Base-by-base conservation (phyloP, 35 echinoderm and acorn worm genomes). In the Patiria miniata region DNA sequence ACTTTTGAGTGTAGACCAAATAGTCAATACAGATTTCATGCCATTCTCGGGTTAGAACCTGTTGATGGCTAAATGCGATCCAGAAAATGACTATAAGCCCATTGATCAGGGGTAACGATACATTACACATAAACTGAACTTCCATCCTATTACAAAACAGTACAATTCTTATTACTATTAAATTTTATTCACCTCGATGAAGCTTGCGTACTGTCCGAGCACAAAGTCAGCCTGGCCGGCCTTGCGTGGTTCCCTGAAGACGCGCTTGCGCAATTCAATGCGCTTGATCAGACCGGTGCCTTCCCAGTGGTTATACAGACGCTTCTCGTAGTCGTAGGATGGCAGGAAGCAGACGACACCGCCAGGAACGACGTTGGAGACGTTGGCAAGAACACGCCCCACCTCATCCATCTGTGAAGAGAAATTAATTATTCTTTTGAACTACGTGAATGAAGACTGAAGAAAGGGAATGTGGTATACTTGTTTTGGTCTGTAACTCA, bases 341-440 rank as follows among this genome's bases (percentile, higher is more conserved):
- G 96, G 96, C 38, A 99, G 92, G 89, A 99, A 99, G 78, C 93
- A 91, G 1, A 99, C 96, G n/a, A 99, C 80, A 5, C 96, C 96
- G 55, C 92, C 96, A 21, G 96, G 96, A 30, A 95, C 83, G 9
- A 99, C 89, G 40, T 88, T 99, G 60, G 89, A 95, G 4, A 94
- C 37, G 54, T 99, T 99, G 36, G 78, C 83, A 0, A 99, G 79
- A 40, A 99, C 86, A 33, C 96, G 85, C 8, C 96, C 96, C 8
- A 99, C 83, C 87, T 99, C 96, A 87, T 99, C 96, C 82, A 99
- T 94, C 96, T 99, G 39, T 61, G 18, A 51, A 23, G 29, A 79
- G 28, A 68, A 86, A 76, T 38, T 18, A 77, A 85, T 36, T 51
- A 85, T 36, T 14, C 39, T 79, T 79, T 40, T 79, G 19, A 5